Conservation (phyloP, 2,888 invertebrate genomes). For the Apocheima hispidaria region DNA sequence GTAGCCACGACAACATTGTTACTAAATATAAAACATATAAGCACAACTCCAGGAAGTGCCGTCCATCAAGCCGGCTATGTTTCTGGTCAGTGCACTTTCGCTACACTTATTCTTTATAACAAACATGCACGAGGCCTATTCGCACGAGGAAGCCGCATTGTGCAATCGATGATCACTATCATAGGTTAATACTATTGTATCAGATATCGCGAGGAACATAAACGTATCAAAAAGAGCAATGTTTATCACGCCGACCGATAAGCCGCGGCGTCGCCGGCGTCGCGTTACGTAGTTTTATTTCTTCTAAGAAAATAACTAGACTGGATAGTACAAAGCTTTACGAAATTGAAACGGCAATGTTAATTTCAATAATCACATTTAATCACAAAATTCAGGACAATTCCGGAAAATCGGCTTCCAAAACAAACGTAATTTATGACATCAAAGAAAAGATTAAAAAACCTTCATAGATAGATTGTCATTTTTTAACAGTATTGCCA, state of each 20-base stretch:
- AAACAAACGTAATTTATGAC: background rate
- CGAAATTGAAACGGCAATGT: background rate
- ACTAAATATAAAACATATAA: conserved; percentile 34
- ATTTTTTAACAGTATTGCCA: too few relatives aligned
- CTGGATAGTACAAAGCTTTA: background rate
- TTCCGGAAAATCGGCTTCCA: background rate
- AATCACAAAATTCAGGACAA: background rate
- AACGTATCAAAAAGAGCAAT: conserved; percentile 17
- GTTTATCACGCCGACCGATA: conserved; percentile 35
- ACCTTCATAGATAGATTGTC: too few relatives aligned
- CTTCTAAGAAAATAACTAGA: background rate
- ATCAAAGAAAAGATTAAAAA: too few relatives aligned
- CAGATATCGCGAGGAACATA: conserved; percentile 10
- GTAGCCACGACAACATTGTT: conserved; percentile 72
- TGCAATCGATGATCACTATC: conserved; percentile 46
- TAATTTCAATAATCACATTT: background rate
- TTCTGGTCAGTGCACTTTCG: conserved; percentile 46
- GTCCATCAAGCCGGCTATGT: conserved; percentile 29
- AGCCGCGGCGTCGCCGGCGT: too few relatives aligned
- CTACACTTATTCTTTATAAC: conserved; percentile 48
- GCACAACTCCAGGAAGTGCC: conserved; percentile 22
- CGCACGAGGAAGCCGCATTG: conserved; percentile 52
- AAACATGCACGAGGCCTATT: conserved; percentile 42
- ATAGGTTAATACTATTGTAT: conserved; percentile 4
- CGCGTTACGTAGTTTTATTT: background rate